These are phyloP conservation scores for Philaethria dido DNA, from an alignment of 2,888 invertebrate species.

Conservation along the genomic window DNA sequence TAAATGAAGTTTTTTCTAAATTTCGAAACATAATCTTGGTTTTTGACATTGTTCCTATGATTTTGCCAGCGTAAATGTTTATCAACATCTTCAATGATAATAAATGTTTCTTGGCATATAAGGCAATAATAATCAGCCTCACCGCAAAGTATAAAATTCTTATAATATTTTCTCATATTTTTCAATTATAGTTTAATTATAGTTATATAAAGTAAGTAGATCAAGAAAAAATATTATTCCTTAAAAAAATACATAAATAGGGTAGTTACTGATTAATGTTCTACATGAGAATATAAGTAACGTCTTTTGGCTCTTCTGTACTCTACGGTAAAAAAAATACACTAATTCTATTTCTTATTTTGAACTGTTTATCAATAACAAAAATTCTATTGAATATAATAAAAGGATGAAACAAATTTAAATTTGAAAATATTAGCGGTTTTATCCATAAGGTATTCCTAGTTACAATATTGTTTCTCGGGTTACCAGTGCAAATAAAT, in stretches of 20 bases:
- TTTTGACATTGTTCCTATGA: slow-evolving; percentile 57
- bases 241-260: neutral
- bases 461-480: neutral
- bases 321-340: too few species aligned
- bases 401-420: neutral
- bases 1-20: slow-evolving; percentile 58
- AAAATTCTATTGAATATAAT: neutral
- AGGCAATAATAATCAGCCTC: slow-evolving; percentile 60
- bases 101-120: slow-evolving; percentile 59
- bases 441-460: neutral
- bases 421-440: slow-evolving; percentile 2
- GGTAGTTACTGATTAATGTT: neutral
- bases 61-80: slow-evolving; percentile 64
- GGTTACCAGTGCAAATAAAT: neutral
- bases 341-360: too few species aligned
- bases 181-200: too few species aligned
- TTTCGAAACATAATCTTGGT: slow-evolving; percentile 49
- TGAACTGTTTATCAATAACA: too few species aligned
- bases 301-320: too few species aligned
- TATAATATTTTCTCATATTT: slow-evolving; percentile 46
- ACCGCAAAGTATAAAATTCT: slow-evolving; percentile 64
- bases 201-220: neutral
- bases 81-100: slow-evolving; percentile 50
- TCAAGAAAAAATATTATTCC: neutral
- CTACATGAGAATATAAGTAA: too few species aligned